Percentiles rank a stretch among this genome's conserved stretches.
These are phyloP conservation scores for Indicator maculatus DNA, from an alignment of 2,113 vertebrate genomes.

Conservation along the genomic window DNA sequence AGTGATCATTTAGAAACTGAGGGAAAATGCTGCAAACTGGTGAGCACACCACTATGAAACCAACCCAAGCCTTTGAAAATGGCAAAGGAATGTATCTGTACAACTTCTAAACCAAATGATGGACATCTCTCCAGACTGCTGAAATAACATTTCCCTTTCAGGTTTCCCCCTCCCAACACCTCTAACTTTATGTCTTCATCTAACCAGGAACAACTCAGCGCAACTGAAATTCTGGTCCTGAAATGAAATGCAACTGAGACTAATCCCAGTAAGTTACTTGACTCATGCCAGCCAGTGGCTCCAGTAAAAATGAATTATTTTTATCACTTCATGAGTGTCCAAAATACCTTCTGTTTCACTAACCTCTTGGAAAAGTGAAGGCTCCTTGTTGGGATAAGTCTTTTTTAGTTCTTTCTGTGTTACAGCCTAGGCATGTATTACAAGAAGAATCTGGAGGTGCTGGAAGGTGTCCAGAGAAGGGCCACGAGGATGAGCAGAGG, in stretches of 20 bases:
- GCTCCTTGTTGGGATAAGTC: not conserved
- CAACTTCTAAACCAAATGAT: not conserved
- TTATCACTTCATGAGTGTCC: not conserved
- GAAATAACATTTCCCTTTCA: not conserved
- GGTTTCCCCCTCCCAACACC: not conserved
- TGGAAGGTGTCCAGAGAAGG: too few species aligned
- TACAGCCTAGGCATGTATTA: not conserved
- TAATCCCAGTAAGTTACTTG: slow-evolving; percentile 13
- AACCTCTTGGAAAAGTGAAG: not conserved
- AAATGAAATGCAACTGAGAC: slow-evolving; percentile 18
- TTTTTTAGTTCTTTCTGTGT: not conserved
- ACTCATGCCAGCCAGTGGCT: slow-evolving; percentile 13
- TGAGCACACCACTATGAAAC: not conserved
- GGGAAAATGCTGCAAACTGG: not conserved
- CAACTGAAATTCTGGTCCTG: slow-evolving; percentile 18
- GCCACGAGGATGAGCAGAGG: too few species aligned
- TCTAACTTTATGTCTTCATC: not conserved
- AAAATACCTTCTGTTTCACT: slow-evolving; percentile 31
- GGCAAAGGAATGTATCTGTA: not conserved
- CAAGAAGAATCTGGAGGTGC: too few species aligned
- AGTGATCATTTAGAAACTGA: not conserved
- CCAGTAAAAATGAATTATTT: slow-evolving; percentile 10
- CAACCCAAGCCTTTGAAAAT: not conserved
- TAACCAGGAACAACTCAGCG: slow-evolving; percentile 25
- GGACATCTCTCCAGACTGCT: not conserved